Percentiles rank a stretch among this genome's conserved stretches.
phyloP scores from a whole-genome alignment of 2,888 invertebrate genomes.

The Aethes cnicana region DNA sequence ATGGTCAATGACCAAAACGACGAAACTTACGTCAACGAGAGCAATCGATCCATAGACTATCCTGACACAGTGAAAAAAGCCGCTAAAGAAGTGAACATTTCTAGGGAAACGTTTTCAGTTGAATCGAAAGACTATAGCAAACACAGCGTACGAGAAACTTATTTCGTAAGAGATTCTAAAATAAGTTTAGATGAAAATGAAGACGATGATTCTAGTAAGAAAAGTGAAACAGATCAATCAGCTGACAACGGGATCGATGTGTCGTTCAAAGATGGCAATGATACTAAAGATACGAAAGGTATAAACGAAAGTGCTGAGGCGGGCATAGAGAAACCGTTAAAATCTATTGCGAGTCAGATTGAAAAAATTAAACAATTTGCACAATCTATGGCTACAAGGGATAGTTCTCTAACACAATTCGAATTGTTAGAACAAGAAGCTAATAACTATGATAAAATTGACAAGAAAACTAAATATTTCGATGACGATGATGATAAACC shows the following conservation, averaged over 20 bases:
- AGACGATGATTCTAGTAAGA: background rate
- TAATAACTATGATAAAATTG: conserved; percentile 35
- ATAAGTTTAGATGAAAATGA: conserved; percentile 6
- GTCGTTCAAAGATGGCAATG: background rate
- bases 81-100: background rate
- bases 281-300: conserved; percentile 1
- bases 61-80: conserved; percentile 25
- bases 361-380: conserved; percentile 27
- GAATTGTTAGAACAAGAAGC: conserved; percentile 59
- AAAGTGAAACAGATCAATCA: background rate
- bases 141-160: conserved; percentile 12
- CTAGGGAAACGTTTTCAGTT: conserved; percentile 46
- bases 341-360: conserved; percentile 25
- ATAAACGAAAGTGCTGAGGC: background rate
- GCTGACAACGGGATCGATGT: conserved; percentile 9
- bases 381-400: conserved; percentile 35
- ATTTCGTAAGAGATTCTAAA: conserved; percentile 17
- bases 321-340: background rate
- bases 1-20: conserved; percentile 19
- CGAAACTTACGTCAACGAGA: conserved; percentile 27
- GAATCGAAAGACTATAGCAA: conserved; percentile 30
- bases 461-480: conserved; percentile 19
- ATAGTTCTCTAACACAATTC: conserved; percentile 59
- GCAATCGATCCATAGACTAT: conserved; percentile 18
- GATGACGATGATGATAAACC: conserved; percentile 14